Evolutionary conservation across 1,140 invertebrate species (phyloP).

Genomic region (Hypothenemus hampei): DNA sequence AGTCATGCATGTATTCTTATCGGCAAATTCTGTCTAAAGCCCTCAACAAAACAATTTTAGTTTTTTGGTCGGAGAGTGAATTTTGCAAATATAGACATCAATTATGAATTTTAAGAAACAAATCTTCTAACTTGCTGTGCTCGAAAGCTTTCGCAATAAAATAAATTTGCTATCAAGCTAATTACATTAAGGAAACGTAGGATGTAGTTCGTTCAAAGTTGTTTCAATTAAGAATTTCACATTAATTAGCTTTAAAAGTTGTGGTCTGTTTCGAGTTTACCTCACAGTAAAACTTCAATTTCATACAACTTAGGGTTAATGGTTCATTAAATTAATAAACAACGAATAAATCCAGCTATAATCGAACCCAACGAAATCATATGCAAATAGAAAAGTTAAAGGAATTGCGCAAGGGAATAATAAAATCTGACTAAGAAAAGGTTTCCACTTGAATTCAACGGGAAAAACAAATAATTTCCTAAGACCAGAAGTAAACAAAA

Average conservation of each 20-base stretch:
- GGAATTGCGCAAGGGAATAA: neutral
- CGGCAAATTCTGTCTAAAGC: no score
- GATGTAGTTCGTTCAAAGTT: neutral
- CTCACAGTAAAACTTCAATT: neutral
- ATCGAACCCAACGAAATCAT: neutral
- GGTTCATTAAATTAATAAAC: neutral
- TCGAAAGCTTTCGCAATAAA: no score
- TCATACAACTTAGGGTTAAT: neutral
- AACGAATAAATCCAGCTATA: neutral
- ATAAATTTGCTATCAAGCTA: neutral
- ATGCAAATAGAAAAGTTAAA: neutral
- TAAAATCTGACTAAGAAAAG: conserved; percentile 4
- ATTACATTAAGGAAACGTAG: neutral
- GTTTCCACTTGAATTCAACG: neutral
- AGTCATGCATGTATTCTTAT: no score
- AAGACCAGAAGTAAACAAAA: conserved; percentile 3
- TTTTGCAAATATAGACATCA: no score
- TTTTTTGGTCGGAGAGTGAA: no score
- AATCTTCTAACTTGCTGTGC: no score
- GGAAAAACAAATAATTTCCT: neutral
- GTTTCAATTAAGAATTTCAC: neutral
- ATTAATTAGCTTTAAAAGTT: neutral
- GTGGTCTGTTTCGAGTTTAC: neutral
- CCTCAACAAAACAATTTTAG: no score
- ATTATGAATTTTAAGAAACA: no score